A percentile compares a stretch with the other conserved stretches of the same genome.
phyloP scores from a whole-genome alignment of 2,888 invertebrate genomes.

The Perizoma flavofasciatum region DNA sequence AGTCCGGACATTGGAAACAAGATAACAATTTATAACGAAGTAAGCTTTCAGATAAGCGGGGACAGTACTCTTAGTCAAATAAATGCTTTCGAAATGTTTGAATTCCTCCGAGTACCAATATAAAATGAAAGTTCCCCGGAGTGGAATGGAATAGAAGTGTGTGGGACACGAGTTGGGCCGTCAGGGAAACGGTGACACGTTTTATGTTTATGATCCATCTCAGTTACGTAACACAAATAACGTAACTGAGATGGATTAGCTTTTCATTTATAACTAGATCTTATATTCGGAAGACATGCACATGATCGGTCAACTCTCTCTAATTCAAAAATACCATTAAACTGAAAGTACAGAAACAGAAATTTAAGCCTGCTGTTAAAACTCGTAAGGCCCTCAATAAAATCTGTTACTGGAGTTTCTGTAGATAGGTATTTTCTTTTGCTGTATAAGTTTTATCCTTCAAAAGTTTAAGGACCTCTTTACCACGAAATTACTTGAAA shows the following conservation, averaged over 20 bases:
- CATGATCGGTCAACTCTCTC: conserved; percentile 16
- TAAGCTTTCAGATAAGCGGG: conserved; percentile 34
- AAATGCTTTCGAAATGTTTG: conserved; percentile 50
- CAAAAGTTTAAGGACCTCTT: conserved; percentile 38
- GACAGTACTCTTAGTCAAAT: conserved; percentile 48
- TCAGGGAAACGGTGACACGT: conserved; percentile 55
- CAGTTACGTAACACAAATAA: conserved; percentile 54
- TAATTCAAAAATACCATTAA: conserved; percentile 8
- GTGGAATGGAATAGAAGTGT: conserved; percentile 44
- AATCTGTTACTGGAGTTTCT: conserved; percentile 49
- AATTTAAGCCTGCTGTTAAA: conserved; percentile 60
- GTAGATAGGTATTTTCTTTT: conserved; percentile 46
- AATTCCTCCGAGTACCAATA: conserved; percentile 50
- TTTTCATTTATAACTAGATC: conserved; percentile 50
- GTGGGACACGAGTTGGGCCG: conserved; percentile 44
- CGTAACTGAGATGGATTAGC: too few relatives aligned
- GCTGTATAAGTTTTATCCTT: conserved; percentile 48
- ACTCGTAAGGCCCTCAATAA: conserved; percentile 55
- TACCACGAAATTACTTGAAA: conserved; percentile 41
- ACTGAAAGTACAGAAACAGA: conserved; percentile 25
- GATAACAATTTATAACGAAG: conserved; percentile 11
- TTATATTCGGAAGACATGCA: conserved; percentile 36
- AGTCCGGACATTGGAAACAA: background rate
- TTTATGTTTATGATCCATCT: conserved; percentile 63
- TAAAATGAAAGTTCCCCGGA: conserved; percentile 59